Percentiles rank a stretch among this genome's conserved stretches.
These are phyloP conservation scores for Neoitamus cyanurus DNA, from an alignment of 2,888 invertebrate species.

Conservation along the genomic window DNA sequence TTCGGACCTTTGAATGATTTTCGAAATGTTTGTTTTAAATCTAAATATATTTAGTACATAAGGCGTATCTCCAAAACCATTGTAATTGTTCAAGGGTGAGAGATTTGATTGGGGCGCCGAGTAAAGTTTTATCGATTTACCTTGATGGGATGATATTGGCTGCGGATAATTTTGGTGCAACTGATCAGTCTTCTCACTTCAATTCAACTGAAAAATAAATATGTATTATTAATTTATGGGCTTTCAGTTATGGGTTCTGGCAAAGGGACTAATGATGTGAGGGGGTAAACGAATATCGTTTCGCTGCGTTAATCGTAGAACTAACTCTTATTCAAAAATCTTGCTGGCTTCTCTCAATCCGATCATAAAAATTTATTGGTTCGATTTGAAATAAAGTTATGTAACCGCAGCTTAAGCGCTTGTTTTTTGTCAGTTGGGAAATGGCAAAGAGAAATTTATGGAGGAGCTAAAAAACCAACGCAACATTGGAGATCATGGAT, in stretches of 20 bases:
- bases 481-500: too few relatives aligned
- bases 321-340: too few relatives aligned
- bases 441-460: too few relatives aligned
- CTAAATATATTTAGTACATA: background rate
- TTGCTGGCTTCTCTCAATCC: too few relatives aligned
- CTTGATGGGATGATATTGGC: background rate
- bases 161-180: background rate
- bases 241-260: too few relatives aligned
- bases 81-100: background rate
- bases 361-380: too few relatives aligned
- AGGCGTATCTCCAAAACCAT: background rate
- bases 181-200: background rate
- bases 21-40: background rate
- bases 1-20: background rate
- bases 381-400: too few relatives aligned
- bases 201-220: constrained; percentile 22
- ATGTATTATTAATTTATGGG: background rate
- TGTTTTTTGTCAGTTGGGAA: too few relatives aligned
- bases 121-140: background rate
- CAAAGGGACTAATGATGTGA: background rate
- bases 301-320: too few relatives aligned
- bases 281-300: too few relatives aligned
- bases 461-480: too few relatives aligned
- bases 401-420: too few relatives aligned
- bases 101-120: background rate